Evolutionary conservation across 2,888 invertebrate species (phyloP), one percentile per base, ranked within the genome.

Genomic region (Napeogenes inachia): DNA sequence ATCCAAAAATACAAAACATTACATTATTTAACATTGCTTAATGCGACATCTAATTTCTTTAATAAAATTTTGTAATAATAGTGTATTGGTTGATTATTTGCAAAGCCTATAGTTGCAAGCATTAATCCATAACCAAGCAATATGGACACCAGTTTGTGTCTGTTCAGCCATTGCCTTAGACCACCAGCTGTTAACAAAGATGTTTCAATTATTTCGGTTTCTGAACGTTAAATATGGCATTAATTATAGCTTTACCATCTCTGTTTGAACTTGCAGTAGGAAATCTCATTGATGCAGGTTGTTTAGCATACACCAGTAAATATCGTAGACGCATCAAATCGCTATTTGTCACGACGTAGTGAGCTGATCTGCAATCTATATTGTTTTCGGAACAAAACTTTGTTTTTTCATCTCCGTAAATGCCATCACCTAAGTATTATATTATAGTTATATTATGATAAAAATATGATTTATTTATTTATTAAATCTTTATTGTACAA

Each of bases 281-380:
- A 70, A 87, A 85, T 68, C 89, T 79, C 80, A 86, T 80, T 0
- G 84, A 80, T 42, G 84, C 77, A 21, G 89, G 85, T 69, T 89
- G 89, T 69, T 89, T 89, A 42, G 92, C 91, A 75, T 95, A 96
- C 21, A 96, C 92, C 62, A 96, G 86, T 61, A 97, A 85, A 80
- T 96, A 96, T 66, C 95, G 93, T 30, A 96, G 91, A 68, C 95
- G 91, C 13, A 96, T 92, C 72, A 95, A 87, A 70, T 96, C 95
- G 75, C 94, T 94, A 75, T 96, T 95, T 57, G 93, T 93, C 21
- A 95, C 95, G 53, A 96, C 91, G 75, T 94, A 94, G 82, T 95
- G 95, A 73, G 94, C 73, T 13, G 62, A 67, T 54, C 93, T 69
- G 92, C 92, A 63, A 92, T 95, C 73, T 92, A 90, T 72, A 87